Conservation (phyloP, 92 coral and sea anemone genomes). For the Siderastrea radians region DNA sequence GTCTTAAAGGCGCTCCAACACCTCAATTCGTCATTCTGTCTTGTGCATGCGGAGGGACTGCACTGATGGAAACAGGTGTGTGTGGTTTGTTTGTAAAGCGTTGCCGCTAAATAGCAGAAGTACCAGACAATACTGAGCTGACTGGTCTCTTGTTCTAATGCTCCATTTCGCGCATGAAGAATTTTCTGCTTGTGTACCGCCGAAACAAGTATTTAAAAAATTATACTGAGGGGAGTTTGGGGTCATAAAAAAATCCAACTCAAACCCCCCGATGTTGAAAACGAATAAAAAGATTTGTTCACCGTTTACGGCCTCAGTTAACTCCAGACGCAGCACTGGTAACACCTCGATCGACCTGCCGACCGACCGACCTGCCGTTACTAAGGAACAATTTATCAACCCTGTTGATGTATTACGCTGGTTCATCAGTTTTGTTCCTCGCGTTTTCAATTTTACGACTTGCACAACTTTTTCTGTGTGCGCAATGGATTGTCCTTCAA, state of each 20-base stretch:
- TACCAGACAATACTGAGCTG: neutral
- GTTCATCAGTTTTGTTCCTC: conserved; percentile 8
- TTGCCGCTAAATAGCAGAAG: conserved; percentile 30
- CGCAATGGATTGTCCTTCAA: conserved; percentile 45
- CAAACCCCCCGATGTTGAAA: conserved; percentile 3
- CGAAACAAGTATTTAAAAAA: neutral
- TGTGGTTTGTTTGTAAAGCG: conserved; percentile 29
- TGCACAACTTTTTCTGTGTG: conserved; percentile 41
- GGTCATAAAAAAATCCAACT: conserved; percentile 30
- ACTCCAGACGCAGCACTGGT: conserved; percentile 18
- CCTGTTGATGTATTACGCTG: conserved; percentile 16
- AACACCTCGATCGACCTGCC: neutral
- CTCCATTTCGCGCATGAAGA: neutral
- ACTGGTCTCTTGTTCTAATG: neutral
- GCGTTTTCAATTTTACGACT: conserved; percentile 40
- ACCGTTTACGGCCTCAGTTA: conserved; percentile 1
- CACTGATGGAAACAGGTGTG: conserved; percentile 48
- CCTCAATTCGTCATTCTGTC: conserved; percentile 27
- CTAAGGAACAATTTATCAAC: neutral
- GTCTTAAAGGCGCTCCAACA: neutral
- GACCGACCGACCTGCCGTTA: neutral
- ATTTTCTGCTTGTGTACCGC: conserved; percentile 6
- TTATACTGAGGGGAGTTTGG: neutral
- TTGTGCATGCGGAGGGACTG: conserved; percentile 28
- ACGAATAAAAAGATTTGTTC: neutral